A percentile compares a stretch with the other conserved stretches of the same genome.
phyloP scores from a whole-genome alignment of 2,888 invertebrate species.

The Sialis fuliginosa region DNA sequence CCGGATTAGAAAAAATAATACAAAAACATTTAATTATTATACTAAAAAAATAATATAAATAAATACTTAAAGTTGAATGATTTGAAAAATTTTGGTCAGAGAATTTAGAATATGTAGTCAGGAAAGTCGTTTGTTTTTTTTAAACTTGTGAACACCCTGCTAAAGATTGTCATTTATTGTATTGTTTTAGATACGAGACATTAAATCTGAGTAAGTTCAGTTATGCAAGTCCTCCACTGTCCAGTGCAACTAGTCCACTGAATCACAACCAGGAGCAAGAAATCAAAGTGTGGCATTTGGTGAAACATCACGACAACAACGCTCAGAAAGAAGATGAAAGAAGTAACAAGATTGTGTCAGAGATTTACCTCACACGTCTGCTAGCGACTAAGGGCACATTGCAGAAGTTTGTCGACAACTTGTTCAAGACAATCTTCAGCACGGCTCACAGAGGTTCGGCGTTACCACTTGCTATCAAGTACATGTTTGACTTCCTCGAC shows the following conservation, averaged over 20 bases:
- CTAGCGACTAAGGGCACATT: conserved; percentile 90
- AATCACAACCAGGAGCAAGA: conserved; percentile 80
- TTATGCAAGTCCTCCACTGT: conserved; percentile 82
- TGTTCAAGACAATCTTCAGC: conserved; percentile 98
- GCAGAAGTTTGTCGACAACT: conserved; percentile 92
- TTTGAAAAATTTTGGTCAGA: too few relatives aligned
- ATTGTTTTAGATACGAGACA: conserved; percentile 39
- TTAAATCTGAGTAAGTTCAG: conserved; percentile 83
- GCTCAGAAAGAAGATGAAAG: conserved; percentile 86
- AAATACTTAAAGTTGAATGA: too few relatives aligned
- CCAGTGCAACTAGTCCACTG: conserved; percentile 78
- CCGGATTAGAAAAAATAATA: too few relatives aligned
- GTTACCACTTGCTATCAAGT: conserved; percentile 94
- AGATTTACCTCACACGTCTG: conserved; percentile 93
- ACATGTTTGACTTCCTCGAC: conserved; percentile 99
- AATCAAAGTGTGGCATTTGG: conserved; percentile 78
- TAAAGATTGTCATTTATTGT: too few relatives aligned
- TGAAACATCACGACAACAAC: conserved; percentile 87
- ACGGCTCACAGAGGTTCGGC: conserved; percentile 92
- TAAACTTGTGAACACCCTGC: too few relatives aligned
- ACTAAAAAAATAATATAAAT: too few relatives aligned
- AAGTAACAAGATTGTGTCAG: conserved; percentile 97
- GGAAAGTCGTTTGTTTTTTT: too few relatives aligned
- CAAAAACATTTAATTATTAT: too few relatives aligned
- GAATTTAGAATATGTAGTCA: too few relatives aligned